Base-by-base conservation (phyloP, 1,140 invertebrate species). In the Megalopta genalis region DNA sequence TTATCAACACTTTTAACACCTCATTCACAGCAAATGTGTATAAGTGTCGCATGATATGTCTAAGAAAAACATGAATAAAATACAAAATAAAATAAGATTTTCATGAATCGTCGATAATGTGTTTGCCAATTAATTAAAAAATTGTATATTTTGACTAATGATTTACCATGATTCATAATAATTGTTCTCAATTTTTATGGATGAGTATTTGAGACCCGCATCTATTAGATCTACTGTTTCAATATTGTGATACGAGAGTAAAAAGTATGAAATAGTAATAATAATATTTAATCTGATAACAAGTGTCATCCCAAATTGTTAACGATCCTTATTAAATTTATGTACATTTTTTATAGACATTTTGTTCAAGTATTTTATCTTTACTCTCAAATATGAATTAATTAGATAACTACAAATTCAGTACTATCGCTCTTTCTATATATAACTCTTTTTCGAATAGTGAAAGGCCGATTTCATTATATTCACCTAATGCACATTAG, bases 81-180 rank as follows among this genome's bases (percentile, higher is more conserved):
- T 46, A 46, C 10, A 46, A 12, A 46, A 46, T 46, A 12, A 12
- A 46, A 46, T 12, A 12, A 46, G 12, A 12, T 14, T 46, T 46
- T 46, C 39, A 42, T 42, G 39, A 16, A 16, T 49, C 14, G 64
- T 77, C 63, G 71, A 46, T 72, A 64, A 42, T 18, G 60, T 77
- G n/a, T 42, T 78, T 54, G 37, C 23, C 42, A 52, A 64, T 63
- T 25, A 39, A 65, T 23, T 49, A 21, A 54, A 52, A 65, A 10
- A 46, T 21, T 46, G 42, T 46, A 46, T 14, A 14, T 18, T 27
- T 62, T 16, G 49, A 46, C 21, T 21, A n/a, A 54, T 54, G 18
- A 3, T 52, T 52, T 52, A 21, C 3, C 42, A 12, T 54, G 4
- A 66, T 46, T 21, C n/a, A 49, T 25, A 16, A 66, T 16, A 66